These are phyloP conservation scores for Idaea straminata DNA, from an alignment of 2,888 invertebrate species.

Conservation along the genomic window DNA sequence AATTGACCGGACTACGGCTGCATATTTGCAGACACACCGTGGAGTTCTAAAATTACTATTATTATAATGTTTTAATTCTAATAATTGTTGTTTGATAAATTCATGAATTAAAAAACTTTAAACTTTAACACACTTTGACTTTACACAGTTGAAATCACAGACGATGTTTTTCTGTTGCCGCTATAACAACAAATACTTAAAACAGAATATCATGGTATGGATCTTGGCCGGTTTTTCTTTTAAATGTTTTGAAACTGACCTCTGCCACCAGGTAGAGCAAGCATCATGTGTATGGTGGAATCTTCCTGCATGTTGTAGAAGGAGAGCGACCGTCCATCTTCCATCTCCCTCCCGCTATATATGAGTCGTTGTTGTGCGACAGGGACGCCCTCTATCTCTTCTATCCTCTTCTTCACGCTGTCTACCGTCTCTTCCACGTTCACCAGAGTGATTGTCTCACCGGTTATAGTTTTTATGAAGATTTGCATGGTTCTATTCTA, in stretches of 20 bases:
- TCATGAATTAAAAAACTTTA: too few species aligned
- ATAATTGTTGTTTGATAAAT: too few species aligned
- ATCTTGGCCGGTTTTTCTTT: neutral
- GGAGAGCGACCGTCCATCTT: slow-evolving; percentile 7
- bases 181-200: too few species aligned
- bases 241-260: neutral
- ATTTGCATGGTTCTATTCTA: slow-evolving; percentile 13
- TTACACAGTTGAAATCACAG: too few species aligned
- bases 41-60: too few species aligned
- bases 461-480: slow-evolving; percentile 14
- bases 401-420: slow-evolving; percentile 14
- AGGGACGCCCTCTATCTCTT: slow-evolving; percentile 19
- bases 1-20: too few species aligned
- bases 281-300: slow-evolving; percentile 17
- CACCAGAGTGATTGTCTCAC: slow-evolving; percentile 15
- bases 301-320: slow-evolving; percentile 16
- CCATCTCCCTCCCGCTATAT: slow-evolving; percentile 16
- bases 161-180: too few species aligned
- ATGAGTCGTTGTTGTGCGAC: slow-evolving; percentile 13
- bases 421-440: slow-evolving; percentile 10
- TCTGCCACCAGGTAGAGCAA: slow-evolving; percentile 14
- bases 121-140: too few species aligned
- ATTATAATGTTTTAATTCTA: too few species aligned
- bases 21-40: too few species aligned
- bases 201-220: neutral